A percentile compares a stretch with the other conserved stretches of the same genome.
Conservation (phyloP, 2,797 vertebrate genomes). For the Rhodeus uyekii region DNA sequence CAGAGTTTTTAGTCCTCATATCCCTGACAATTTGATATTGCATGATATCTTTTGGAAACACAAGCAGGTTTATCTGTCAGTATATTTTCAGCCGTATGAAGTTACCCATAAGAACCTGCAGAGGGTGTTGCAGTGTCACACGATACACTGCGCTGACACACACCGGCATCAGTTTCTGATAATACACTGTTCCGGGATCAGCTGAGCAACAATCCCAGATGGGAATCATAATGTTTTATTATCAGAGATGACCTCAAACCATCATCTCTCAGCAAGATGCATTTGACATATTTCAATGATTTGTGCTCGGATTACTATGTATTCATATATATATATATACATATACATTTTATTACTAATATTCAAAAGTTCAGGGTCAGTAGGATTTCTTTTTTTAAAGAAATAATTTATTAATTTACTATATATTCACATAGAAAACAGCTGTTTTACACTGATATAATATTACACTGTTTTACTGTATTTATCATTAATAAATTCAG, state of each 20-base stretch:
- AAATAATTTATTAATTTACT: too few species aligned
- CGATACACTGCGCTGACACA: constrained; percentile 23
- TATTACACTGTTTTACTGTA: too few species aligned
- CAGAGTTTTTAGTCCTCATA: constrained; percentile 12
- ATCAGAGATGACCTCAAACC: constrained; percentile 24
- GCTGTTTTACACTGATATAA: too few species aligned
- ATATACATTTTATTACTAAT: neutral
- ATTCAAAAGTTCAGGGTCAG: neutral
- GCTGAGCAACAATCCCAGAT: neutral
- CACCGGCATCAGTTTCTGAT: constrained; percentile 31
- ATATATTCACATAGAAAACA: too few species aligned
- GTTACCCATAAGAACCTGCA: constrained; percentile 53
- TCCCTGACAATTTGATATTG: neutral
- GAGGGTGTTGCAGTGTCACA: constrained; percentile 55
- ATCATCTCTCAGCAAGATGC: neutral
- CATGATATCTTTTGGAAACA: constrained; percentile 12
- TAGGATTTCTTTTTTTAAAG: neutral
- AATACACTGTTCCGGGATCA: constrained; percentile 20
- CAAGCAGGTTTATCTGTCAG: constrained; percentile 22
- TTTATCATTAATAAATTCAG: too few species aligned
- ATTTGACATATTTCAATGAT: neutral
- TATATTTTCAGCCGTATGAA: constrained; percentile 30
- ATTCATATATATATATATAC: too few species aligned
- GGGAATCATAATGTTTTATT: constrained; percentile 8
- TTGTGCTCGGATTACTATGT: too few species aligned